Percentiles rank a stretch among this genome's conserved stretches.
Evolutionary conservation across 2,888 invertebrate genomes (phyloP).

Genomic region (Thecophora atra): DNA sequence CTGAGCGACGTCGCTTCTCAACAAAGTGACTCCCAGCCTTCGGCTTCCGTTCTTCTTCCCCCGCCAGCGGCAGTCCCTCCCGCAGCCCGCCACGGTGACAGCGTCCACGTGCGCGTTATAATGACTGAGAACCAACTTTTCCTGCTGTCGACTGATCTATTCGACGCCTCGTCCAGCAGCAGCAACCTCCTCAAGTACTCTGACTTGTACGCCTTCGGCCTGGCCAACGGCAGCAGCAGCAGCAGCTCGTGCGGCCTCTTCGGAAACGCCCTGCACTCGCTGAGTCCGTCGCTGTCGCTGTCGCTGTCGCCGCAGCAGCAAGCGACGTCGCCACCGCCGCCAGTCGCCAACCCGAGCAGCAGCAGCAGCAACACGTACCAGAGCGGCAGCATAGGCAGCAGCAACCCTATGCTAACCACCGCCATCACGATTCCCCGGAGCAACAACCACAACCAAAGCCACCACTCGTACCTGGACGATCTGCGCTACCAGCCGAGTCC

Average conservation of each 20-base stretch:
- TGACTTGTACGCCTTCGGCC: conserved; percentile 58
- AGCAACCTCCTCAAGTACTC: conserved; percentile 63
- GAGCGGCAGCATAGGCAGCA: conserved; percentile 44
- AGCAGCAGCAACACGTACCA: conserved; percentile 37
- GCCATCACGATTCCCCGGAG: conserved; percentile 64
- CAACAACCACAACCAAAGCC: conserved; percentile 61
- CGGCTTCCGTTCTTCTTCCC: not conserved
- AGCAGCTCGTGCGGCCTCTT: conserved; percentile 48
- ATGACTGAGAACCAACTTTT: conserved; percentile 66
- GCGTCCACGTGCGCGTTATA: conserved; percentile 43
- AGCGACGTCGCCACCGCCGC: conserved; percentile 9
- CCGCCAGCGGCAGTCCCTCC: too few relatives aligned
- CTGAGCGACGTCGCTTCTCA: not conserved
- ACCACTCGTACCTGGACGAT: conserved; percentile 53
- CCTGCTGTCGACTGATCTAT: conserved; percentile 65
- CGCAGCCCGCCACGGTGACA: not conserved
- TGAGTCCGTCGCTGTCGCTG: conserved; percentile 38
- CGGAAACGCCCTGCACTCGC: conserved; percentile 41
- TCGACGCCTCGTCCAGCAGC: conserved; percentile 65
- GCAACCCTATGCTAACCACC: conserved; percentile 63
- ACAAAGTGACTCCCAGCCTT: not conserved
- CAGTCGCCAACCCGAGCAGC: conserved; percentile 30
- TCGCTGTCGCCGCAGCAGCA: conserved; percentile 18
- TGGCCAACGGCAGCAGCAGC: conserved; percentile 45
- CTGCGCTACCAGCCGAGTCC: conserved; percentile 58